Evolutionary conservation across 2,797 vertebrate species (phyloP).

Genomic region (Enteromius thamalakanensis): DNA sequence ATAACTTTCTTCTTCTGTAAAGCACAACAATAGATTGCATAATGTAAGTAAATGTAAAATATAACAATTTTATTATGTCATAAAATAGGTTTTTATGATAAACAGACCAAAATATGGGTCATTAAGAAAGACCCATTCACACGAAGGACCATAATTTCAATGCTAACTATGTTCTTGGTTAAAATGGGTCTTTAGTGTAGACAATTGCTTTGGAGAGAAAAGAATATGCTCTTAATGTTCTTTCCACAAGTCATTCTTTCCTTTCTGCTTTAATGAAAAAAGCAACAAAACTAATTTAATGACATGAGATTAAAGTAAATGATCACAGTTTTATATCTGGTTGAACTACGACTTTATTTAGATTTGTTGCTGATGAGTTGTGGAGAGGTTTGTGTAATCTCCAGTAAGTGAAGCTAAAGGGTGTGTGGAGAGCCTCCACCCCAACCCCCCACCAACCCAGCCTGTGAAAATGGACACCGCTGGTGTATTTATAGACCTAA

Average conservation of each 20-base stretch:
- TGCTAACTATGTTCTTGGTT: neutral
- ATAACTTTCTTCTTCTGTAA: neutral
- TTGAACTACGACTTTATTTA: neutral
- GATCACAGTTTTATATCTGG: neutral
- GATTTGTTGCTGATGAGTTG: slow-evolving; percentile 36
- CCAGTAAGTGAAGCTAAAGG: slow-evolving; percentile 43
- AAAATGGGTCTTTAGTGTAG: neutral
- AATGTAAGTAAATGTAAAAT: neutral
- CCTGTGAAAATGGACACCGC: slow-evolving; percentile 77
- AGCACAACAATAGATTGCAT: neutral
- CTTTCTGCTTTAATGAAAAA: neutral
- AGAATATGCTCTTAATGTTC: neutral
- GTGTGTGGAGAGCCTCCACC: slow-evolving; percentile 64
- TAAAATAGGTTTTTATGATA: neutral
- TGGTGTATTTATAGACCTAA: slow-evolving; percentile 79
- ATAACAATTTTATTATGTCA: neutral
- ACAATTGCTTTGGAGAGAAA: neutral
- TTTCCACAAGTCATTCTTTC: neutral
- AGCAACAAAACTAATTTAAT: neutral
- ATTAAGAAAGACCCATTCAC: neutral
- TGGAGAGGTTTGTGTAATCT: slow-evolving; percentile 55
- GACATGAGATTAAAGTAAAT: neutral
- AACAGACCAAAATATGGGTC: neutral
- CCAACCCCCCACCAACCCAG: slow-evolving; percentile 45
- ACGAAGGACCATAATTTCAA: neutral